Conservation (phyloP, 2,888 invertebrate genomes). For the Podabrus alpinus region DNA sequence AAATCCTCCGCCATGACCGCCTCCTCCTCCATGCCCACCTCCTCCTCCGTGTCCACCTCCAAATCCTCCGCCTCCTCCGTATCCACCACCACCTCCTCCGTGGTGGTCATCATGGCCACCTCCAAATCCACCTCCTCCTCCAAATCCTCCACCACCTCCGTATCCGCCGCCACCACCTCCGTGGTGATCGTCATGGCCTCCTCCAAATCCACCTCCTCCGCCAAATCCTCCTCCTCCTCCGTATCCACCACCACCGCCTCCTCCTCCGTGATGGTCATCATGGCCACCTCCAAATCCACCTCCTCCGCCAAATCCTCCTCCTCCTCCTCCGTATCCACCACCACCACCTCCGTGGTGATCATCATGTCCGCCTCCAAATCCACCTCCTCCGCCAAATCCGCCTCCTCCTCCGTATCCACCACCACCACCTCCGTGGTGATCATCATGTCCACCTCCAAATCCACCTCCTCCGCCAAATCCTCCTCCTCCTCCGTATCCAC, state of each 20-base stretch:
- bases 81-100: conserved; percentile 20
- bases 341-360: conserved; percentile 28
- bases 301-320: background rate
- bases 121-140: conserved; percentile 23
- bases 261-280: conserved; percentile 8
- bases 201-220: conserved; percentile 53
- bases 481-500: conserved; percentile 38
- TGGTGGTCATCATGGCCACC: background rate
- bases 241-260: conserved; percentile 26
- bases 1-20: conserved; percentile 9
- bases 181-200: conserved; percentile 37
- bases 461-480: conserved; percentile 37
- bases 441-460: background rate
- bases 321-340: background rate
- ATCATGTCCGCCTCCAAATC: conserved; percentile 52
- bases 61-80: conserved; percentile 11
- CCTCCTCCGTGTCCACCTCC: conserved; percentile 11
- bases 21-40: background rate
- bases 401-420: conserved; percentile 41
- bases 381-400: conserved; percentile 41
- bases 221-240: conserved; percentile 2
- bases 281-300: background rate
- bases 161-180: conserved; percentile 47
- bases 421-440: conserved; percentile 9
- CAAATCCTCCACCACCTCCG: conserved; percentile 37